Conservation (phyloP, 2,888 invertebrate species). For the Xestia c-nigrum region DNA sequence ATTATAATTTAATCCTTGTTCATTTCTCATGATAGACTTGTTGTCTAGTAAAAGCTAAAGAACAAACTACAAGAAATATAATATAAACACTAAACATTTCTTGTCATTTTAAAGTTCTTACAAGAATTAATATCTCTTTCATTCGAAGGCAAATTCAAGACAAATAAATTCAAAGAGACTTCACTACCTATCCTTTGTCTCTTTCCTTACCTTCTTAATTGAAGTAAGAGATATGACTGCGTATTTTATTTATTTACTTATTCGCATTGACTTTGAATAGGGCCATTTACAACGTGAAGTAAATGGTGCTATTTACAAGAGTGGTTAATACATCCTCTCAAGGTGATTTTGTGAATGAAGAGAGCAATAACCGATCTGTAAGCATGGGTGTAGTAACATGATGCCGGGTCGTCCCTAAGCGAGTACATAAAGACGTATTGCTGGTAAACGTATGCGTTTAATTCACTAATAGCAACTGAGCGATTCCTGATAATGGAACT, state of each 20-base stretch:
- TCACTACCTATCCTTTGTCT: slow-evolving; percentile 25
- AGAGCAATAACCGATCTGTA: slow-evolving; percentile 2
- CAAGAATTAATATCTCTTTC: slow-evolving; percentile 13
- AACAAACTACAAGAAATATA: slow-evolving; percentile 6
- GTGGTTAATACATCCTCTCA: neutral
- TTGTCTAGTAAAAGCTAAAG: slow-evolving; percentile 12
- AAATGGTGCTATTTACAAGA: neutral
- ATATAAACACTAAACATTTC: slow-evolving; percentile 13
- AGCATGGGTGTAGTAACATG: neutral
- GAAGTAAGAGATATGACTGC: slow-evolving; percentile 5
- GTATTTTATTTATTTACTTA: neutral
- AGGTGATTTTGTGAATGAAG: neutral
- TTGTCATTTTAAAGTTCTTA: slow-evolving; percentile 1
- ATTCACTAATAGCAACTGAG: neutral
- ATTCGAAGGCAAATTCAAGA: slow-evolving; percentile 1
- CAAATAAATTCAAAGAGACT: slow-evolving; percentile 25
- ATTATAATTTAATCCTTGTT: neutral
- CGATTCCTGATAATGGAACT: neutral
- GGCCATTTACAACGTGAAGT: neutral
- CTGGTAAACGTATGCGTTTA: neutral
- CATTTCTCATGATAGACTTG: neutral
- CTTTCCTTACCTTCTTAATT: slow-evolving; percentile 8
- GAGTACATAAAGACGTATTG: neutral
- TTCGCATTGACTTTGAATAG: neutral
- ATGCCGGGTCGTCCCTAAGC: neutral